Base-by-base conservation (phyloP, 2,113 vertebrate genomes). In the Platysteira castanea region DNA sequence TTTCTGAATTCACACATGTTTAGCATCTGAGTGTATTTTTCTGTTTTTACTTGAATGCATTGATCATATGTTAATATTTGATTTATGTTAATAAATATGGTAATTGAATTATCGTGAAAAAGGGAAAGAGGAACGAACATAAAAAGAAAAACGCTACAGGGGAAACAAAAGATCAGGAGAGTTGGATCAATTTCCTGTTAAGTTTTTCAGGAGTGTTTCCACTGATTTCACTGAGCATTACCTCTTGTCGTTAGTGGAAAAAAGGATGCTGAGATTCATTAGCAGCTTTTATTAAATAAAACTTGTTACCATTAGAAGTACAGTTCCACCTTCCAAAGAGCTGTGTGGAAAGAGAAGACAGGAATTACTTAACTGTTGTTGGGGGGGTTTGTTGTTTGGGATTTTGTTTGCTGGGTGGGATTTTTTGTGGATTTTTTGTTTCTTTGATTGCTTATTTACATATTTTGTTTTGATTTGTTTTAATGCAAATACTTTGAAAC, bases 81-180 rank as follows among this genome's bases (percentile, higher is more conserved):
- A 75, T 91, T 96, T 87, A 41, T 90, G 46, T 39, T 90, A 61
- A 87, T 69, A 60, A 73, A 86, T 21, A 89, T 1, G 6, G 49
- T 70, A 81, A 69, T 61, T 67, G 47, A 13, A 35, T 56, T 31
- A 77, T 70, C 49, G 50, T 4, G 7, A 70, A 88, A 92, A 16
- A 93, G 15, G 13, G 30, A 70, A 87, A 86, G 50, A 63, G 24
- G 64, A 87, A 86, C 4, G 10, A 87, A 41, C 46, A 41, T 20
- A 33, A 59, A 64, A 89, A 82, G 50, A 84, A 92, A 64, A 82
- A 64, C 0, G 4, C 37, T 83, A 8, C 52, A 63, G 47, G 47
- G 50, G 54, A 26, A 88, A 7, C 7, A 71, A 67, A 85, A 56
- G 27, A 88, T 71, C 50, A 63, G 73, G 73, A 59, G 11, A 12